Conservation (phyloP, 2,888 invertebrate genomes). For the Choristoneura rosaceana region DNA sequence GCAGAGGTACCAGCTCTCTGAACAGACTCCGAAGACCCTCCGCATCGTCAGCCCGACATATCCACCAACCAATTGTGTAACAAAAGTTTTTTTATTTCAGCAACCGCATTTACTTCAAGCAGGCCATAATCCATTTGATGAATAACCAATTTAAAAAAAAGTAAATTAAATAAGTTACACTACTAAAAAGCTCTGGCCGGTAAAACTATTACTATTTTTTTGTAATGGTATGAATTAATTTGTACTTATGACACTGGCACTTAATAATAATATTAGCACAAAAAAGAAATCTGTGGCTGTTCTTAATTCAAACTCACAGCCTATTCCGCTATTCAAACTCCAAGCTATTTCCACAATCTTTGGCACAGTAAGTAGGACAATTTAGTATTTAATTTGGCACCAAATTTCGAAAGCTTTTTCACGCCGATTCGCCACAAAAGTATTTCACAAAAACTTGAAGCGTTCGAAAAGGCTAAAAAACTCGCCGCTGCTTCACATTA, state of each 20-base stretch:
- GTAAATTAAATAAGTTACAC: no score
- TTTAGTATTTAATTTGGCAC: slow-evolving; percentile 61
- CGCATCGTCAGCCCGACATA: slow-evolving; percentile 64
- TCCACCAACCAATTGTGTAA: neutral
- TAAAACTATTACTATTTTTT: no score
- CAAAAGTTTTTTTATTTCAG: neutral
- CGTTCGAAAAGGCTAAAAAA: slow-evolving; percentile 49
- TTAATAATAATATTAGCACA: neutral
- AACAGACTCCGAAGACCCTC: slow-evolving; percentile 83
- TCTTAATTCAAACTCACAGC: slow-evolving; percentile 32
- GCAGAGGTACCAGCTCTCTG: slow-evolving; percentile 82
- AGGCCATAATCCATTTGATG: no score
- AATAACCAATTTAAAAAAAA: no score
- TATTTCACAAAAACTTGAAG: slow-evolving; percentile 7
- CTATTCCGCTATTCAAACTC: slow-evolving; percentile 36
- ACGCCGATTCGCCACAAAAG: slow-evolving; percentile 1
- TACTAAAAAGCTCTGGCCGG: no score
- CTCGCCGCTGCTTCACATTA: slow-evolving; percentile 61
- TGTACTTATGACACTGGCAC: neutral
- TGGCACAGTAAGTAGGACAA: slow-evolving; percentile 62
- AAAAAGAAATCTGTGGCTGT: slow-evolving; percentile 20
- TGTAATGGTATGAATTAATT: no score
- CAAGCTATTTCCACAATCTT: slow-evolving; percentile 45
- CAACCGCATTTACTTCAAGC: neutral
- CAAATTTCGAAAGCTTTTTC: slow-evolving; percentile 30